Evolutionary conservation across 2,888 invertebrate genomes (phyloP), one percentile per base, ranked within the genome.

Genomic region (Lypha dubia): DNA sequence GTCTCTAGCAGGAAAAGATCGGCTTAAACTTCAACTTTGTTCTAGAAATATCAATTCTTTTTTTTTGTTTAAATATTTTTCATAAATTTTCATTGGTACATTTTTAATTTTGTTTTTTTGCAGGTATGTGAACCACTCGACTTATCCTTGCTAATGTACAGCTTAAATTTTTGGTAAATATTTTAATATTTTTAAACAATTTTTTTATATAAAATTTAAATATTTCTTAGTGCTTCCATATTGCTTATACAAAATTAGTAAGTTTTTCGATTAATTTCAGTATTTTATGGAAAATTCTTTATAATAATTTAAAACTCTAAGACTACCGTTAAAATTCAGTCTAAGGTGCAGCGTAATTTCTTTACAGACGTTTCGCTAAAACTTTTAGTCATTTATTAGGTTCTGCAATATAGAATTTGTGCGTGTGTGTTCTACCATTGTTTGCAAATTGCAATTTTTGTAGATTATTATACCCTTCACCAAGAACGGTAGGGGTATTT

Each of bases 161-260:
- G 20, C 51, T n/a, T 53, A 20, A n/a, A 70, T 20, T 38, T 24
- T 53, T 53, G 68, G 68, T 70, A 70, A 70, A 70, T 70, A 67
- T 67, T 46, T 17, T 28, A 4, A 28, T 13, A 53, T 6, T 24
- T 53, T 53, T 53, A 53, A 9, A 53, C n/a, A n/a, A n/a, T n/a
- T 53, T 53, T 24, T 20, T n/a, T 38, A 35, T 32, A 56, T n/a
- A 32, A 65, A 49, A 32, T 8, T 7, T 3, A n/a, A 44, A 7
- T 3, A 22, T 44, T 63, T n/a, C 15, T n/a, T 63, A 24, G 44
- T 7, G 51, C 20, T 6, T 20, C n/a, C n/a, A n/a, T n/a, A n/a
- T 51, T 20, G n/a, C 17, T n/a, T 20, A 13, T 17, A 24, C 3
- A 44, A 41, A 41, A 13, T 44, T 35, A 8, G 35, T 2, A 35